These are phyloP conservation scores for Pelecanus crispus DNA, from an alignment of 2,113 vertebrate genomes.

Conservation along the genomic window DNA sequence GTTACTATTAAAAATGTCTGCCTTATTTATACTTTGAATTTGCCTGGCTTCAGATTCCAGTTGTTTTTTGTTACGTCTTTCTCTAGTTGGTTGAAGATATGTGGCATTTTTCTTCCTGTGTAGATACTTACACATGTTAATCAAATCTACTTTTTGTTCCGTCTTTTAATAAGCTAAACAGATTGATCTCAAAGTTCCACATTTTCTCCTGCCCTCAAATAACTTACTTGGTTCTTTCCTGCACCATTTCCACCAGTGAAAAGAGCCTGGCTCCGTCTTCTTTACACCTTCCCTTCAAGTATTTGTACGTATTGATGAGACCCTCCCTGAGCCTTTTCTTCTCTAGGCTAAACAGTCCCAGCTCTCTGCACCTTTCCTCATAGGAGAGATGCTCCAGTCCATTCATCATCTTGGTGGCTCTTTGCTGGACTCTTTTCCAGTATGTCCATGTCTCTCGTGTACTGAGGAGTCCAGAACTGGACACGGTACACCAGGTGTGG, in stretches of 20 bases:
- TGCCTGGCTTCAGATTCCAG: background rate
- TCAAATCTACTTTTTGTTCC: background rate
- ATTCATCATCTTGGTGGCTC: background rate
- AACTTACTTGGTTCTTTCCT: background rate
- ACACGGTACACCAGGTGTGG: background rate
- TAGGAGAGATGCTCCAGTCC: background rate
- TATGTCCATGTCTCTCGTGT: too few relatives aligned
- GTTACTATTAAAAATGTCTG: background rate
- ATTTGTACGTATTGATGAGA: background rate
- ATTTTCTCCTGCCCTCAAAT: background rate
- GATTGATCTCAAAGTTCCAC: background rate
- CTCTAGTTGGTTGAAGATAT: background rate
- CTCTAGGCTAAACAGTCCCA: background rate
- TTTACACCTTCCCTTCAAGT: background rate
- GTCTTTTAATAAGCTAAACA: background rate
- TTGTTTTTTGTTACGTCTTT: slow-evolving; percentile 5
- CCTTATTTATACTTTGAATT: background rate
- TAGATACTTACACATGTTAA: background rate
- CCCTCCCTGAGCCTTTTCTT: background rate
- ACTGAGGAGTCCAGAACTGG: background rate
- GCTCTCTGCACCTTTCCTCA: background rate
- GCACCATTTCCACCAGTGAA: background rate
- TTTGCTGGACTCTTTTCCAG: background rate
- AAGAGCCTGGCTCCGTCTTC: background rate
- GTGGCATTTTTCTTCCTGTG: background rate